Evolutionary conservation across 2,113 vertebrate species (phyloP).

Genomic region (Noctilio leporinus): DNA sequence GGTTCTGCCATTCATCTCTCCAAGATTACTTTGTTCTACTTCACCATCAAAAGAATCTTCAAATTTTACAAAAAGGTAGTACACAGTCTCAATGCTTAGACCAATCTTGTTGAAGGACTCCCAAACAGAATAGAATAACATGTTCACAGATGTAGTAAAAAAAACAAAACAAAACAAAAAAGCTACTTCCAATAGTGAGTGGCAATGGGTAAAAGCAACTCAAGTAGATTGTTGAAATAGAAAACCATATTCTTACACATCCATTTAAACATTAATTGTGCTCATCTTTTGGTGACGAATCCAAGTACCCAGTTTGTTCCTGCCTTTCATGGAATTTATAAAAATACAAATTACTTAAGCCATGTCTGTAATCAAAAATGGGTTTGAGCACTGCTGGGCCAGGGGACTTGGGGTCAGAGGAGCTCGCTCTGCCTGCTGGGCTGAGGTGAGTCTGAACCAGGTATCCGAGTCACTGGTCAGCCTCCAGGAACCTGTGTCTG

Average conservation of each 20-base stretch:
- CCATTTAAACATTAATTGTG: not conserved
- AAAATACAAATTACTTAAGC: not conserved
- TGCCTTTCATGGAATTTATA: not conserved
- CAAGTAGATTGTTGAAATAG: not conserved
- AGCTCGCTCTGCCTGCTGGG: too few species aligned
- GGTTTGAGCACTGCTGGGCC: not conserved
- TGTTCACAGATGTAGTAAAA: not conserved
- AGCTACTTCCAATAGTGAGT: not conserved
- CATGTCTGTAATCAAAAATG: not conserved
- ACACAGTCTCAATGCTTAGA: not conserved
- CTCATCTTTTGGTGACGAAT: not conserved
- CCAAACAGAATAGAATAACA: not conserved
- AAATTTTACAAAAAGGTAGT: not conserved
- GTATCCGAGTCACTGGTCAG: not conserved
- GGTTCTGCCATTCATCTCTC: not conserved
- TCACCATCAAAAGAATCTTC: not conserved
- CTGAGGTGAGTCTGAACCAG: too few species aligned
- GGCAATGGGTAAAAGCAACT: not conserved
- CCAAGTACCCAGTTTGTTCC: not conserved
- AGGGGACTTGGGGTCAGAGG: not conserved
- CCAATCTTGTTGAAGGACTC: not conserved
- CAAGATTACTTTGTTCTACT: not conserved
- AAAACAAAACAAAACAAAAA: not conserved
- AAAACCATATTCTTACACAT: not conserved
- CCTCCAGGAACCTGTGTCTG: too few species aligned